Percentiles rank a stretch among this genome's conserved stretches.
phyloP scores from a whole-genome alignment of 1,140 invertebrate species.

The Pollicipes pollicipes region DNA sequence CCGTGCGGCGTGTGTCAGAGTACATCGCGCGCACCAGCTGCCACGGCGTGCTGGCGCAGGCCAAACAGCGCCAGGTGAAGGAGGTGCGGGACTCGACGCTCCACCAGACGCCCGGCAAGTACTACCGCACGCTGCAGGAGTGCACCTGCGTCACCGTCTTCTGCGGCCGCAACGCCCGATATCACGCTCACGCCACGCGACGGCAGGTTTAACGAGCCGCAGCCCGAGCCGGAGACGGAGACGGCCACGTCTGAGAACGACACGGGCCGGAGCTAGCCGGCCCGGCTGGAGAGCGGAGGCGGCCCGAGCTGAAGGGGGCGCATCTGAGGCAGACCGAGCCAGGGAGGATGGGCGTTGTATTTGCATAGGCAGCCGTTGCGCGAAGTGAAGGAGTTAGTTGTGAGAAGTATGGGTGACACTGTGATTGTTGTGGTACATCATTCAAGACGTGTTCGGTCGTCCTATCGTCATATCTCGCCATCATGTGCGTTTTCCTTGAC shows the following conservation, averaged over 20 bases:
- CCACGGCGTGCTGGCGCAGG: neutral
- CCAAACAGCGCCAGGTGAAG: neutral
- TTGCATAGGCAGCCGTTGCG: no score
- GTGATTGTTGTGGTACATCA: no score
- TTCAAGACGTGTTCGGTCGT: no score
- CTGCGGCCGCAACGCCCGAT: neutral
- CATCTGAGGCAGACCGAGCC: no score
- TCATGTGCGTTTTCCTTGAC: no score
- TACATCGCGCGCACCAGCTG: constrained; percentile 1
- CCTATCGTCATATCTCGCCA: no score
- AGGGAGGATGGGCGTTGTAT: no score
- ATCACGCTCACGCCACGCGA: neutral
- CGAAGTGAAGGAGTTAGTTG: no score
- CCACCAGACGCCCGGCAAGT: neutral
- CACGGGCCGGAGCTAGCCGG: neutral
- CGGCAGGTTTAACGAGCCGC: neutral
- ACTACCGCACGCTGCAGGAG: neutral
- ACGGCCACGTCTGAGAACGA: neutral
- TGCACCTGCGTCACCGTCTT: neutral
- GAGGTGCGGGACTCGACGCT: neutral
- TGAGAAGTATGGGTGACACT: no score
- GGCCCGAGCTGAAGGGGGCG: no score
- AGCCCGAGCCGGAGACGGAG: neutral
- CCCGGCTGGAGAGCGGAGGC: no score
- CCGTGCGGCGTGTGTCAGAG: neutral